Percentiles rank a stretch among this genome's conserved stretches.
Conservation (phyloP, 2,113 vertebrate species). For the Gambusia holbrooki region DNA sequence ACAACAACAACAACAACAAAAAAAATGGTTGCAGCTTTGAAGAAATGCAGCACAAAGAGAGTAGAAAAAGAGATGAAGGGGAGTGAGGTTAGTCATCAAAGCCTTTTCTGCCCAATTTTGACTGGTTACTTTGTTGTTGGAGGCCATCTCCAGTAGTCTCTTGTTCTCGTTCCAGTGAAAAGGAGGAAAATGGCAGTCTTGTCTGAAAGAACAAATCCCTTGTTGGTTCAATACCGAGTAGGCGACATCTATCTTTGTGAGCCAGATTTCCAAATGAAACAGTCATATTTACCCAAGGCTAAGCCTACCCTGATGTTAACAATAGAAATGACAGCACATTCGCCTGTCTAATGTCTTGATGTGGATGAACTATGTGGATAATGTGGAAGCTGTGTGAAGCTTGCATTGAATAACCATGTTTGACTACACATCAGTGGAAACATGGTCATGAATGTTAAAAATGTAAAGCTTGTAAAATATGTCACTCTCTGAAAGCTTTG, state of each 20-base stretch:
- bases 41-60: constrained; percentile 28
- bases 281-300: constrained; percentile 34
- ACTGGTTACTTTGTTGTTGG: constrained; percentile 30
- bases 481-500: too few species aligned
- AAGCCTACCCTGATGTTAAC: constrained; percentile 38
- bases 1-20: not conserved
- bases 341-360: constrained; percentile 7
- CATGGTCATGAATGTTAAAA: not conserved
- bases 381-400: not conserved
- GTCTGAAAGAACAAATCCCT: constrained; percentile 11
- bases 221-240: constrained; percentile 49
- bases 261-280: constrained; percentile 35
- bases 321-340: constrained; percentile 33
- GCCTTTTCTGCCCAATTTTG: constrained; percentile 13
- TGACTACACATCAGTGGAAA: constrained; percentile 7
- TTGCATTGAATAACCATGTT: constrained; percentile 13
- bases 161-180: not conserved
- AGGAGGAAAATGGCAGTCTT: constrained; percentile 6
- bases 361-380: not conserved
- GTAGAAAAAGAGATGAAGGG: constrained; percentile 28
- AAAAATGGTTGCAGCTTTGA: constrained; percentile 12
- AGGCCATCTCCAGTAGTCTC: constrained; percentile 12
- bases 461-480: not conserved
- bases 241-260: constrained; percentile 35
- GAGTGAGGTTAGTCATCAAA: constrained; percentile 50